Evolutionary conservation across 2,888 invertebrate genomes (phyloP), one percentile per base, ranked within the genome.

Genomic region (Scaptomyza flava): DNA sequence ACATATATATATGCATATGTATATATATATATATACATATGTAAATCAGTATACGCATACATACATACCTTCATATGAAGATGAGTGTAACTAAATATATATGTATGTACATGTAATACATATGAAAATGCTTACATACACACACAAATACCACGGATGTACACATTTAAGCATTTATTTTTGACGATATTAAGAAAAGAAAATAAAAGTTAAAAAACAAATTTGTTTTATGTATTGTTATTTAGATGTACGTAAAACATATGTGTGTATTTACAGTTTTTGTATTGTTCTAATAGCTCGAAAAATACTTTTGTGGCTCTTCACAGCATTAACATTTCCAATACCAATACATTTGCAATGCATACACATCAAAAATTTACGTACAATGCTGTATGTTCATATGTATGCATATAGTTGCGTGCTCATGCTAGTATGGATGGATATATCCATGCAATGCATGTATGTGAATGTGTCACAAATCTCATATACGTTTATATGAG

Each of bases 301-400:
- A 52, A 34, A 50, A 62, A 62, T 59, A 59, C 50, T 52, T 59
- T 45, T 45, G 14, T 31, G 30, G 45, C 38, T 67, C 30, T 67
- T 51, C 14, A 53, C 41, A 59, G 56, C 34, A 38, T 47, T 17
- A 51, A 33, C 23, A 38, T 38, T 34, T 50, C 68, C 8, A 59
- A 56, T 45, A 65, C 52, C 42, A 57, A 52, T 58, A 46, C 38
- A 11, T 34, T 34, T 50, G 43, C 17, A 17, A 59, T 30, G 64
- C 56, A 71, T 70, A 71, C 58, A 64, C 67, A 67, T 42, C 33
- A 69, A 59, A 69, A 43, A 56, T 47, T 38, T 41, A 34, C 48
- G 33, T 38, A 53, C 27, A 27, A 27, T 38, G 38, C 20, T 36
- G 12, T 38, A 33, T 51, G 17, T 34, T 27, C 23, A 53, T 33